These are phyloP conservation scores for Tenualosa thibaudeaui DNA, from an alignment of 2,797 vertebrate species.

Conservation along the genomic window DNA sequence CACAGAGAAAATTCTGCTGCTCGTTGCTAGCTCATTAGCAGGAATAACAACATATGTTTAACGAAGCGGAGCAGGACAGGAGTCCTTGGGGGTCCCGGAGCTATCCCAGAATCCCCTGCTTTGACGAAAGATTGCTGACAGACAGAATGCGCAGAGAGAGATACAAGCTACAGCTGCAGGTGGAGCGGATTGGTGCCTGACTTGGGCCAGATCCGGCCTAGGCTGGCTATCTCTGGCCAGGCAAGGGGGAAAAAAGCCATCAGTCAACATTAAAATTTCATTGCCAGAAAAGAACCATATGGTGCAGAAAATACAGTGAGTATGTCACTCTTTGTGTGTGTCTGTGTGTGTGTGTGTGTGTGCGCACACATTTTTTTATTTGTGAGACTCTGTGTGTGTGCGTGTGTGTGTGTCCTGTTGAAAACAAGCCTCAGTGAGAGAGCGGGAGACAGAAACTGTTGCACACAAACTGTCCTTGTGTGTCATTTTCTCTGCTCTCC, in stretches of 20 bases:
- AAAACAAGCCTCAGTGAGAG: too few species aligned
- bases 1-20: background rate
- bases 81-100: background rate
- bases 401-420: background rate
- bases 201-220: background rate
- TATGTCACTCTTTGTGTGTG: background rate
- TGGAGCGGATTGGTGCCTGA: too few species aligned
- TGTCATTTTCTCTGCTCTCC: background rate
- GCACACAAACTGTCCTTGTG: background rate
- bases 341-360: background rate
- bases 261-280: conserved; percentile 5
- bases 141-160: background rate
- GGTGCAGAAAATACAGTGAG: background rate
- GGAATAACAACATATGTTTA: conserved; percentile 12
- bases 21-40: background rate
- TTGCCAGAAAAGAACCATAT: background rate
- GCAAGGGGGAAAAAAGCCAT: background rate
- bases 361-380: background rate
- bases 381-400: background rate
- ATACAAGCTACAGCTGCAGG: background rate
- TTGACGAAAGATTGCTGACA: conserved; percentile 5
- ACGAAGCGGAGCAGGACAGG: background rate
- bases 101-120: conserved; percentile 1
- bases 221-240: background rate
- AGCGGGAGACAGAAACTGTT: too few species aligned